A percentile compares a stretch with the other conserved stretches of the same genome.
These are phyloP conservation scores for Girardinus metallicus DNA, from an alignment of 2,797 vertebrate genomes.

Conservation along the genomic window DNA sequence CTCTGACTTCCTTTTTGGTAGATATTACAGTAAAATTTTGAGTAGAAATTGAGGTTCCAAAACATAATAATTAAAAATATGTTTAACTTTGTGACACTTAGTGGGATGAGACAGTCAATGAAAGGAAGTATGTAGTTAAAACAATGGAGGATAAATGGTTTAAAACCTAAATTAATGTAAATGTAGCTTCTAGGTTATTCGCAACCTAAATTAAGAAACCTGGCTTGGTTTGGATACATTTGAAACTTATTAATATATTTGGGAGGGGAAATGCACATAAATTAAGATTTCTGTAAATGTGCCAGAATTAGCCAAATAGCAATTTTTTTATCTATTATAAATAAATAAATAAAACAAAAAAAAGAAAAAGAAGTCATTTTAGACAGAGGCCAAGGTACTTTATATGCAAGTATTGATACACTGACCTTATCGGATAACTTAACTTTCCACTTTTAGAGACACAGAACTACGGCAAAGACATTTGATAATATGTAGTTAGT, in stretches of 20 bases:
- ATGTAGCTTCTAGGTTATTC: not conserved
- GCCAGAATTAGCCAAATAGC: no score
- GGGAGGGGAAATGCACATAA: no score
- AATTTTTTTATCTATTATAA: not conserved
- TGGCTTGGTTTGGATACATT: not conserved
- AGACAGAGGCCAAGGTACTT: no score
- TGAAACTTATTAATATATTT: no score
- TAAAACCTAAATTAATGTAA: not conserved
- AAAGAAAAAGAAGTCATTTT: not conserved
- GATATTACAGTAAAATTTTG: not conserved
- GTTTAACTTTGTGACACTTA: not conserved
- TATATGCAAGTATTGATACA: not conserved
- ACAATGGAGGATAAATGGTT: not conserved
- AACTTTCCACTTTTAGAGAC: conserved; percentile 1
- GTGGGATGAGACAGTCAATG: not conserved
- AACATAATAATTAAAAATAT: not conserved
- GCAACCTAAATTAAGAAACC: not conserved
- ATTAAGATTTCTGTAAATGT: no score
- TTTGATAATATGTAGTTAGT: conserved; percentile 4
- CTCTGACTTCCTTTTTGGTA: not conserved
- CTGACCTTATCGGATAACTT: not conserved
- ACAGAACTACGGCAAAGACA: conserved; percentile 1
- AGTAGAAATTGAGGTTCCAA: not conserved
- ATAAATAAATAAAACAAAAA: not conserved
- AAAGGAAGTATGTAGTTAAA: not conserved